Percentiles rank a stretch among this genome's conserved stretches.
These are phyloP conservation scores for Embiotoca jacksoni DNA, from an alignment of 2,113 vertebrate species.

Conservation along the genomic window DNA sequence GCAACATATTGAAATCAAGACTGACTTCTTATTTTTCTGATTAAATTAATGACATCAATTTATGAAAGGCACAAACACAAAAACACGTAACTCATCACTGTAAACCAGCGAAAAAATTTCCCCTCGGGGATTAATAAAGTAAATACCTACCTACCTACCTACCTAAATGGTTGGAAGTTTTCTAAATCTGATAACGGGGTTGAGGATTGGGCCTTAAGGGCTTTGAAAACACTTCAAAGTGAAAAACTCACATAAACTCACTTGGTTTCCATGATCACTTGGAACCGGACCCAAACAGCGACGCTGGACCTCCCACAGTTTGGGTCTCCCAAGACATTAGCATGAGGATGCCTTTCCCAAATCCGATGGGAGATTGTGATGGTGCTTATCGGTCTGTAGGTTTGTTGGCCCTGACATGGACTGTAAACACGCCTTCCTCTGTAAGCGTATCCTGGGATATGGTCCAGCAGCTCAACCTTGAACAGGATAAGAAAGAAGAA, in stretches of 20 bases:
- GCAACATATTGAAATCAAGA: background rate
- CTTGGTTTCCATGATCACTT: background rate
- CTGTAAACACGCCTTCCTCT: background rate
- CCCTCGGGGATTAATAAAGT: too few relatives aligned
- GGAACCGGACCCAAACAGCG: too few relatives aligned
- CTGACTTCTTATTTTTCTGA: background rate
- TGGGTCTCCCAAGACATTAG: background rate
- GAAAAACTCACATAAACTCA: background rate
- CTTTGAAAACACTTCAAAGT: background rate
- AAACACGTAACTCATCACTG: too few relatives aligned
- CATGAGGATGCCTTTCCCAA: background rate
- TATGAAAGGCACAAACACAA: too few relatives aligned
- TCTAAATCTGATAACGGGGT: too few relatives aligned
- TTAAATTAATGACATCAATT: background rate
- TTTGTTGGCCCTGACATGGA: background rate
- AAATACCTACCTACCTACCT: too few relatives aligned
- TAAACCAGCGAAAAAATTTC: too few relatives aligned
- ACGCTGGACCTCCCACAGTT: background rate
- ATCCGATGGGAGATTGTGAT: background rate
- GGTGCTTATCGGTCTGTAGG: background rate
- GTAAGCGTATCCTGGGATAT: background rate
- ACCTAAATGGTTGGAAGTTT: too few relatives aligned
- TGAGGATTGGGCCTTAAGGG: too few relatives aligned
- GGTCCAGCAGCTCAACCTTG: constrained; percentile 7
- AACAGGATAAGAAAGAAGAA: background rate